Conservation (phyloP, 1,140 invertebrate species). For the Copidosoma floridanum region DNA sequence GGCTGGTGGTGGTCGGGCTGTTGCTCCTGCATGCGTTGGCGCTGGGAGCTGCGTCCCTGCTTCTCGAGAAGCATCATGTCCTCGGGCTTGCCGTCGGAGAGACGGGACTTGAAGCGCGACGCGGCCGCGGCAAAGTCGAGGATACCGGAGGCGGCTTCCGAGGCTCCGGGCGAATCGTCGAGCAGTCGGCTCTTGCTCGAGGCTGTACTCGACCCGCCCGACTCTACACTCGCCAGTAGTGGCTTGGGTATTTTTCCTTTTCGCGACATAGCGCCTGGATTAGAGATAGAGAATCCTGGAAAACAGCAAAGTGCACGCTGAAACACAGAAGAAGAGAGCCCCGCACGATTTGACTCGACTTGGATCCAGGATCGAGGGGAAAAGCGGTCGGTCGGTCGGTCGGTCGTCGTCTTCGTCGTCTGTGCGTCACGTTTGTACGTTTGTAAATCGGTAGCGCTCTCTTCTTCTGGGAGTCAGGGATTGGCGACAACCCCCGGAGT, state of each 20-base stretch:
- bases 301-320: constrained; percentile 83
- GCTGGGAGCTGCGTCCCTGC: constrained; percentile 72
- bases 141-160: constrained; percentile 37
- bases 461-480: constrained; percentile 13
- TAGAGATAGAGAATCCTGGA: constrained; percentile 78
- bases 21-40: constrained; percentile 64
- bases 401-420: too few relatives aligned
- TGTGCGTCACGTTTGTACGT: too few relatives aligned
- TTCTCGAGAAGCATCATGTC: constrained; percentile 74
- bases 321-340: constrained; percentile 62
- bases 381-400: constrained; percentile 54
- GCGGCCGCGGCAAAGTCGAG: constrained; percentile 46
- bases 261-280: constrained; percentile 76
- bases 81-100: constrained; percentile 57
- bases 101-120: constrained; percentile 50
- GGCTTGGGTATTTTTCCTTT: constrained; percentile 80
- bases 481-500: constrained; percentile 20
- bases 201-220: constrained; percentile 54
- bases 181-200: constrained; percentile 59
- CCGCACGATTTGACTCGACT: constrained; percentile 7
- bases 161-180: constrained; percentile 49
- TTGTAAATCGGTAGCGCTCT: constrained; percentile 14
- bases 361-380: constrained; percentile 46
- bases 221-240: constrained; percentile 73
- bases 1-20: constrained; percentile 48